These are phyloP conservation scores for Caenorhabditis imperialis DNA, from an alignment of 2,888 invertebrate genomes.

Conservation along the genomic window DNA sequence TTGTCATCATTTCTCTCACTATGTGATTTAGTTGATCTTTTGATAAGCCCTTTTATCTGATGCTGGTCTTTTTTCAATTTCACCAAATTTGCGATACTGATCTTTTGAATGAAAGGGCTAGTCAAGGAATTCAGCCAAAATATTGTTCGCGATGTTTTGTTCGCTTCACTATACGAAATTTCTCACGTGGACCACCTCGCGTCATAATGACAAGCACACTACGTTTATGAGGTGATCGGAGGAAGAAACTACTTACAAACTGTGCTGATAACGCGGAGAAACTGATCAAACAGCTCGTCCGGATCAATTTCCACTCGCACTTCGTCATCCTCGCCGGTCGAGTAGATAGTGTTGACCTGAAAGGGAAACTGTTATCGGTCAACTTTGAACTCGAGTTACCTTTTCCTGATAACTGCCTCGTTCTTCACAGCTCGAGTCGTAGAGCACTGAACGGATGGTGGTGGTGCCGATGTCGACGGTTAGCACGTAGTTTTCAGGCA, in stretches of 20 bases:
- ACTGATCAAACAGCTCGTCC: conserved; percentile 65
- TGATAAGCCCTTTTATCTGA: too few relatives aligned
- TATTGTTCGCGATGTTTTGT: too few relatives aligned
- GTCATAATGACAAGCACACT: too few relatives aligned
- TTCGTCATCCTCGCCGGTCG: conserved; percentile 51
- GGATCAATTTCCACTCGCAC: conserved; percentile 73
- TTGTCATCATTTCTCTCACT: conserved; percentile 24
- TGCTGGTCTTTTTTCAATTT: conserved; percentile 5
- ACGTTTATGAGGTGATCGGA: too few relatives aligned
- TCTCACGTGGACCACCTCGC: too few relatives aligned
- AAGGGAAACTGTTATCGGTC: conserved; percentile 22
- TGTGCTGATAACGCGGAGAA: conserved; percentile 61
- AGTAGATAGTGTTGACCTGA: conserved; percentile 49
- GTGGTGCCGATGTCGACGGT: conserved; percentile 74
- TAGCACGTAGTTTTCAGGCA: conserved; percentile 40
- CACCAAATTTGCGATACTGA: conserved; percentile 27
- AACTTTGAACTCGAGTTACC: conserved; percentile 12
- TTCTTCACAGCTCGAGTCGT: conserved; percentile 62
- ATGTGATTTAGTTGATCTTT: conserved; percentile 30
- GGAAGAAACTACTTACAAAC: conserved; percentile 58
- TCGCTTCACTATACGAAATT: too few relatives aligned
- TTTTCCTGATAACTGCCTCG: conserved; percentile 56
- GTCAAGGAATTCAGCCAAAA: too few relatives aligned
- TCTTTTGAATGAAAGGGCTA: conserved; percentile 1
- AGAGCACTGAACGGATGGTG: conserved; percentile 71